A percentile compares a stretch with the other conserved stretches of the same genome.
Evolutionary conservation across 1,140 invertebrate species (phyloP).

Genomic region (Elysia chlorotica): DNA sequence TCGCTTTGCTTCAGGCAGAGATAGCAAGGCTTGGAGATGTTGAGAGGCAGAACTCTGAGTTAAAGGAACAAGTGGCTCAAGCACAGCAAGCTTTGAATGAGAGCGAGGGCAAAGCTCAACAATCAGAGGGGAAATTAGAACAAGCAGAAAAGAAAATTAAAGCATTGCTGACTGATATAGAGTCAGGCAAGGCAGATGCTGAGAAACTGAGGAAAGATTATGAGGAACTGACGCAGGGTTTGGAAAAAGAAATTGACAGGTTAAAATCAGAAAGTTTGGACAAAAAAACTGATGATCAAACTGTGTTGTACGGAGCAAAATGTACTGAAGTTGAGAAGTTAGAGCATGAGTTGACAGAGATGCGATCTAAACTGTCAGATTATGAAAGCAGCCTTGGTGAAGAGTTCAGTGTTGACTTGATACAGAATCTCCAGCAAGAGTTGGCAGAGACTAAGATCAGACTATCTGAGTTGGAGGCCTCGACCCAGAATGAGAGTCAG

Average conservation of each 20-base stretch:
- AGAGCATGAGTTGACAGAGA: not conserved
- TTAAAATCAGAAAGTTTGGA: too few species aligned
- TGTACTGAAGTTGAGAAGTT: not conserved
- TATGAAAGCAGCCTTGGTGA: constrained; percentile 7
- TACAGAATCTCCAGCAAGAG: constrained; percentile 19
- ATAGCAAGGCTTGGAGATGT: constrained; percentile 32
- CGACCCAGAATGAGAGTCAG: too few species aligned
- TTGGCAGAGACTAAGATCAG: constrained; percentile 12
- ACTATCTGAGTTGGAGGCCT: constrained; percentile 7
- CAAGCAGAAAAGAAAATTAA: constrained; percentile 31
- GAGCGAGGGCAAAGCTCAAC: constrained; percentile 22
- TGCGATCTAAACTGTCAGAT: constrained; percentile 2
- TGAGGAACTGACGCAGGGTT: too few species aligned
- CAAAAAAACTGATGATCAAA: too few species aligned
- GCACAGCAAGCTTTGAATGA: constrained; percentile 29
- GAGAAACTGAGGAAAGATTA: constrained; percentile 16
- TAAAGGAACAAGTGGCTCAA: constrained; percentile 40
- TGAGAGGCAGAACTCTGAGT: constrained; percentile 35
- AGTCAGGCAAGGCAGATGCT: constrained; percentile 24
- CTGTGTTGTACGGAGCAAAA: too few species aligned
- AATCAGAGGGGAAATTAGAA: constrained; percentile 22
- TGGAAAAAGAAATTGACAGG: not conserved
- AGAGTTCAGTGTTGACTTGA: constrained; percentile 9
- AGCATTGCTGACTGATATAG: constrained; percentile 39
- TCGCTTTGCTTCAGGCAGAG: constrained; percentile 10